Conservation (phyloP, 2,797 vertebrate genomes). For the Lagorchestes hirsutus region DNA sequence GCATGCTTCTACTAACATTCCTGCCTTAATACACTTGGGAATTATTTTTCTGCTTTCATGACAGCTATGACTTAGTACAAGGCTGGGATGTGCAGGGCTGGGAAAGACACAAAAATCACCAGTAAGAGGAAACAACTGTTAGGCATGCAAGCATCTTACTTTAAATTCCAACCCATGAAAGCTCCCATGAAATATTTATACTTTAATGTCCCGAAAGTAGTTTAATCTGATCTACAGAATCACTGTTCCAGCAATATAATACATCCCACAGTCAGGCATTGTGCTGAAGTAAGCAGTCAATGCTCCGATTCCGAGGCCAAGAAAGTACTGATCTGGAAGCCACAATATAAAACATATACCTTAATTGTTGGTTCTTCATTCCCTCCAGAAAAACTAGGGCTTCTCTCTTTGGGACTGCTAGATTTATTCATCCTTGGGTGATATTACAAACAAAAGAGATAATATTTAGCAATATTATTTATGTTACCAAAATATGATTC, state of each 20-base stretch:
- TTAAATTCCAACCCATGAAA: slow-evolving; percentile 82
- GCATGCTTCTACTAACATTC: slow-evolving; percentile 61
- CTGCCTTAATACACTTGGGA: slow-evolving; percentile 56
- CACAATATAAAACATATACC: slow-evolving; percentile 53
- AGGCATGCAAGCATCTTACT: slow-evolving; percentile 72
- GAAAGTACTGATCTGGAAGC: slow-evolving; percentile 64
- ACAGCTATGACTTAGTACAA: slow-evolving; percentile 45
- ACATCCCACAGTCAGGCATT: slow-evolving; percentile 68
- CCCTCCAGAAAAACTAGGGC: slow-evolving; percentile 65
- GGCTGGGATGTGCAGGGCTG: slow-evolving; percentile 48
- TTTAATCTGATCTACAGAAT: slow-evolving; percentile 84
- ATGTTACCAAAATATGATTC: slow-evolving; percentile 15
- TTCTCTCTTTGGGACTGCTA: slow-evolving; percentile 64
- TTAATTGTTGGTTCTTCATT: slow-evolving; percentile 59
- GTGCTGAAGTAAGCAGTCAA: slow-evolving; percentile 79
- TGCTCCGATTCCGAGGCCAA: slow-evolving; percentile 63
- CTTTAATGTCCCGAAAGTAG: slow-evolving; percentile 84
- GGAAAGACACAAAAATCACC: slow-evolving; percentile 63
- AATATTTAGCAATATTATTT: slow-evolving; percentile 55
- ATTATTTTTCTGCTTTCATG: neutral
- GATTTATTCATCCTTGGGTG: slow-evolving; percentile 71
- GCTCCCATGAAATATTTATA: slow-evolving; percentile 86
- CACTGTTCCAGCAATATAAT: slow-evolving; percentile 75
- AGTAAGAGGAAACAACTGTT: slow-evolving; percentile 67
- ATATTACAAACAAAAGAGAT: slow-evolving; percentile 54